Conservation (phyloP, 1,140 invertebrate genomes). For the Bursaphelenchus mucronatus region DNA sequence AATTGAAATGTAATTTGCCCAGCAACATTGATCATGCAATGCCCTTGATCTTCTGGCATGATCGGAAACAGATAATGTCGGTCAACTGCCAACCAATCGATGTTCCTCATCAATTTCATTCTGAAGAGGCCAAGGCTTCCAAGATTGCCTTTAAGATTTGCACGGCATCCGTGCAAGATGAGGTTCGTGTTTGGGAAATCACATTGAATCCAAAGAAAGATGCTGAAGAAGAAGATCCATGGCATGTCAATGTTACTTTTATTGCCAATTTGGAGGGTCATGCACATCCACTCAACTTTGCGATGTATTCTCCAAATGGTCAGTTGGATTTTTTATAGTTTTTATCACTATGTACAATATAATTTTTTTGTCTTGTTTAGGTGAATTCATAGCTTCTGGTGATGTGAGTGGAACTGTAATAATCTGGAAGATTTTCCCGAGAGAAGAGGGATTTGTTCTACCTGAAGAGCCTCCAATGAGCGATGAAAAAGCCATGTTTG, state of each 20-base stretch:
- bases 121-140: not conserved
- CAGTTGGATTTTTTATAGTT: not conserved
- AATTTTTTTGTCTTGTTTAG: slow-evolving; percentile 40
- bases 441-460: slow-evolving; percentile 9
- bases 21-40: slow-evolving; percentile 43
- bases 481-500: slow-evolving; percentile 13
- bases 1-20: not conserved
- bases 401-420: slow-evolving; percentile 32
- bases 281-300: slow-evolving; percentile 31
- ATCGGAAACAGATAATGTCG: slow-evolving; percentile 33
- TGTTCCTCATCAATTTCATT: not conserved
- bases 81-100: slow-evolving; percentile 30
- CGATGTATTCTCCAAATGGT: slow-evolving; percentile 45
- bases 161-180: slow-evolving; percentile 41
- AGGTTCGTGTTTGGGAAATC: slow-evolving; percentile 50
- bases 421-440: slow-evolving; percentile 38
- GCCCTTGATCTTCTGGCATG: slow-evolving; percentile 47
- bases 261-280: slow-evolving; percentile 42
- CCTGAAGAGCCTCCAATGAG: slow-evolving; percentile 19
- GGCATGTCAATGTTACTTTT: slow-evolving; percentile 34
- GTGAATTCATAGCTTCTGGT: slow-evolving; percentile 42
- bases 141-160: slow-evolving; percentile 42
- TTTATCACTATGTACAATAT: not conserved
- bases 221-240: slow-evolving; percentile 11
- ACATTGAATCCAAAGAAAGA: slow-evolving; percentile 20